These are phyloP conservation scores for Heterodera schachtii DNA, from an alignment of 1,140 invertebrate species.

Conservation along the genomic window DNA sequence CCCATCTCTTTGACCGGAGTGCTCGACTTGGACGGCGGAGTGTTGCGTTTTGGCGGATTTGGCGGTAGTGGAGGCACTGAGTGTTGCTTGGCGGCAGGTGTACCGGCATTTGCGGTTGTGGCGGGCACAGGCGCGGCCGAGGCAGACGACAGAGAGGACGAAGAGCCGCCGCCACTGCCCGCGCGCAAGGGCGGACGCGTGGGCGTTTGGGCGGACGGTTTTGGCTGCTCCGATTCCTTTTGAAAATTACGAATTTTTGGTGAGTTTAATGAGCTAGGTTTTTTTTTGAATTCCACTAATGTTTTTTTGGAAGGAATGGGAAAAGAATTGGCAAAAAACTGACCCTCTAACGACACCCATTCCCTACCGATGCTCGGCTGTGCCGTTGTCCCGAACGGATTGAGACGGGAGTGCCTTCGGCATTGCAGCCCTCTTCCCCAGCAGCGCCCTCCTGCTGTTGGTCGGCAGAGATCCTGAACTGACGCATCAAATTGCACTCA, in stretches of 20 bases:
- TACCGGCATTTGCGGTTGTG: neutral
- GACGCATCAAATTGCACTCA: slow-evolving; percentile 50
- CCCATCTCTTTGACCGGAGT: neutral
- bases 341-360: too few species aligned
- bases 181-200: neutral
- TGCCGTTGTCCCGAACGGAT: slow-evolving; percentile 17
- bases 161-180: slow-evolving; percentile 18
- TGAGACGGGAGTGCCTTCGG: neutral
- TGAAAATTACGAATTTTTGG: neutral
- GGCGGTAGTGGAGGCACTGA: slow-evolving; percentile 18
- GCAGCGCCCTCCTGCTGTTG: neutral
- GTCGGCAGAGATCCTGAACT: slow-evolving; percentile 35
- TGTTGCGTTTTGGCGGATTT: slow-evolving; percentile 38
- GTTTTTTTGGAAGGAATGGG: neutral
- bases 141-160: slow-evolving; percentile 21
- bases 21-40: slow-evolving; percentile 14
- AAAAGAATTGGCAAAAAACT: too few species aligned
- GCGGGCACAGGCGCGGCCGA: neutral
- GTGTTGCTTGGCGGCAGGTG: slow-evolving; percentile 17
- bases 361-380: neutral
- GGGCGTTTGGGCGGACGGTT: neutral
- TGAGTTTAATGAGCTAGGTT: neutral
- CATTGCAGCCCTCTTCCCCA: neutral
- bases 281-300: neutral
- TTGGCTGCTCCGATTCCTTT: slow-evolving; percentile 7